Base-by-base conservation (phyloP, 1,140 invertebrate species). In the Leguminivora glycinivorella region DNA sequence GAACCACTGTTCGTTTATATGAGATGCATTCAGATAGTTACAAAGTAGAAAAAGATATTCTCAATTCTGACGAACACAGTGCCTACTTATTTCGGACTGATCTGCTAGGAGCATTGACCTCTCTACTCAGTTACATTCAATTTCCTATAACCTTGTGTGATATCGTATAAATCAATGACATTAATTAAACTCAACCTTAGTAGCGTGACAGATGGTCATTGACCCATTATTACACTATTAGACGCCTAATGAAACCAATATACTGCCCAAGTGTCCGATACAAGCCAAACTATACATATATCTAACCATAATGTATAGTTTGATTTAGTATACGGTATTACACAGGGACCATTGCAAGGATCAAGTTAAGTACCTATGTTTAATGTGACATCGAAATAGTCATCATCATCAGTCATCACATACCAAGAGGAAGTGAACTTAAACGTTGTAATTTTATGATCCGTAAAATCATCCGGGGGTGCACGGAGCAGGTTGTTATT, bases 161-260 rank as follows among this genome's bases (percentile, higher is more conserved):
- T 52, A 19, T 7, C 6, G 9, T 19, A 22, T 52, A 52, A 52
- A 52, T 52, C 47, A 52, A 52, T 22, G 47, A 22, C 40, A 43
- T 52, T 52, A 17, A 52, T 52, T 52, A 22, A 47, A 52, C 19
- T 17, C 7, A 52, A 52, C 47, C 47, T 52, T 52, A 19, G 19
- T 22, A 22, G 47, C 17, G 47, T 52, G 47, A 52, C 6, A 22
- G 17, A 52, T 52, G 47, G 47, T 52, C 47, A 52, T 52, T n/a
- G 47, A 19, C 47, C 47, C 19, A 52, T 52, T 52, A 52, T 17
- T 22, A 52, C 43, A 52, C 43, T 52, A 52, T 52, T 52, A 52
- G n/a, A 52, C 9, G 17, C 17, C 17, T 22, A 52, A 52, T 52
- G 47, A 22, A 52, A 52, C 47, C 47, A 52, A 52, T 52, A 52